Percentiles rank a stretch among this genome's conserved stretches.
phyloP scores from a whole-genome alignment of 1,140 invertebrate genomes.

The Monochamus saltuarius region DNA sequence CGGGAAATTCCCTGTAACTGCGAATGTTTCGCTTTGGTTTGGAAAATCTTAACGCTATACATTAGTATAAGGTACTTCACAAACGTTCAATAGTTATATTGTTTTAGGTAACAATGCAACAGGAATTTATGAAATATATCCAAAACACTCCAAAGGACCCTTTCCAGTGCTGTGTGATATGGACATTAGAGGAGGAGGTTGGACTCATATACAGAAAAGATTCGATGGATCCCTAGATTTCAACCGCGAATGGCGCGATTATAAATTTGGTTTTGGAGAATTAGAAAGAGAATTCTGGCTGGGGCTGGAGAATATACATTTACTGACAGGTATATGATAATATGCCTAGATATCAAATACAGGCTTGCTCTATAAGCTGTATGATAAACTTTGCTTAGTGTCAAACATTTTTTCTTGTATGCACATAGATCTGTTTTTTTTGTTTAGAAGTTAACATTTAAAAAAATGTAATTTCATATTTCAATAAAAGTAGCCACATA shows the following conservation, averaged over 20 bases:
- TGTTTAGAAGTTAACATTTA: too few relatives aligned
- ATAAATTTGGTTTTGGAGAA: slow-evolving; percentile 57
- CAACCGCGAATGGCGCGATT: slow-evolving; percentile 62
- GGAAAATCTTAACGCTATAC: too few relatives aligned
- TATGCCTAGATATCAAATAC: not conserved
- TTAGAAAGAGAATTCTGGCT: slow-evolving; percentile 55
- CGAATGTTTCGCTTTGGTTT: too few relatives aligned
- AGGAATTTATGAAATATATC: too few relatives aligned
- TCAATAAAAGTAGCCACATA: not conserved
- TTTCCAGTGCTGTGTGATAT: slow-evolving; percentile 65
- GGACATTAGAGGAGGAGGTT: slow-evolving; percentile 57
- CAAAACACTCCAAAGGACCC: slow-evolving; percentile 33
- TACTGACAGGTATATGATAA: slow-evolving; percentile 43
- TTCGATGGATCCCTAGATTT: slow-evolving; percentile 64
- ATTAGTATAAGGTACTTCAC: too few relatives aligned
- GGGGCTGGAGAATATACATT: slow-evolving; percentile 52
- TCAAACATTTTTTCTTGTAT: too few relatives aligned
- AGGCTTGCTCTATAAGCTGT: not conserved
- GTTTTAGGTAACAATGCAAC: slow-evolving; percentile 8
- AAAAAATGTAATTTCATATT: too few relatives aligned
- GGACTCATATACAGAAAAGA: slow-evolving; percentile 64
- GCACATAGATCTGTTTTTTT: too few relatives aligned
- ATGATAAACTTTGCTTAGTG: not conserved
- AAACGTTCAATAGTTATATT: too few relatives aligned
- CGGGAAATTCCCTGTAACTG: too few relatives aligned